These are phyloP conservation scores for Embiotoca jacksoni DNA, from an alignment of 2,113 vertebrate species.

Conservation along the genomic window DNA sequence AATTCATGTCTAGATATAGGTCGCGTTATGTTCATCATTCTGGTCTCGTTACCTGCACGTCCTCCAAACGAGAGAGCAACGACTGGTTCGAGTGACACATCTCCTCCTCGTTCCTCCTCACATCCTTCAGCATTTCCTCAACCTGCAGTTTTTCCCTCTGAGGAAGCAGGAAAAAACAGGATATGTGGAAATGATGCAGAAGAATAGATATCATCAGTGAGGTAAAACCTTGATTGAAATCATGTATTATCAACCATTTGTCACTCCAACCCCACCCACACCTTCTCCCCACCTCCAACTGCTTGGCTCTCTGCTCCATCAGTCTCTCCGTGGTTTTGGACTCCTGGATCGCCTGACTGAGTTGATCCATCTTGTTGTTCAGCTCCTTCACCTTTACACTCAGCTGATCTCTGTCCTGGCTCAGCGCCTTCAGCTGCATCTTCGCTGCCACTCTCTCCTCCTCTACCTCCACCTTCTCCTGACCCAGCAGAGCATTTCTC, in stretches of 20 bases:
- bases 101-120: conserved; percentile 86
- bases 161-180: background rate
- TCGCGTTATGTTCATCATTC: background rate
- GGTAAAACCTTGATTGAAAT: background rate
- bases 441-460: conserved; percentile 56
- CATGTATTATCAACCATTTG: background rate
- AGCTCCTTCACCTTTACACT: conserved; percentile 70
- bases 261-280: background rate
- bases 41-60: conserved; percentile 83
- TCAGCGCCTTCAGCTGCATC: conserved; percentile 71
- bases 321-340: conserved; percentile 68
- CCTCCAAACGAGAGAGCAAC: conserved; percentile 87
- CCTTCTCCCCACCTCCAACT: conserved; percentile 75
- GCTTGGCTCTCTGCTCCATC: conserved; percentile 74
- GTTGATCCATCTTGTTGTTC: conserved; percentile 75
- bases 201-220: background rate
- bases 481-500: conserved; percentile 68
- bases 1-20: background rate
- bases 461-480: conserved; percentile 65
- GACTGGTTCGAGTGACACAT: conserved; percentile 80
- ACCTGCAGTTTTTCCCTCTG: conserved; percentile 88
- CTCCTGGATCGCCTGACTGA: conserved; percentile 74
- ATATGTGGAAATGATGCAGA: background rate
- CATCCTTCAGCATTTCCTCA: conserved; percentile 81
- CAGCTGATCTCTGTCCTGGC: conserved; percentile 77